Percentiles rank a stretch among this genome's conserved stretches.
Conservation (phyloP, 1,140 invertebrate species). For the Melipona quadrifasciata region DNA sequence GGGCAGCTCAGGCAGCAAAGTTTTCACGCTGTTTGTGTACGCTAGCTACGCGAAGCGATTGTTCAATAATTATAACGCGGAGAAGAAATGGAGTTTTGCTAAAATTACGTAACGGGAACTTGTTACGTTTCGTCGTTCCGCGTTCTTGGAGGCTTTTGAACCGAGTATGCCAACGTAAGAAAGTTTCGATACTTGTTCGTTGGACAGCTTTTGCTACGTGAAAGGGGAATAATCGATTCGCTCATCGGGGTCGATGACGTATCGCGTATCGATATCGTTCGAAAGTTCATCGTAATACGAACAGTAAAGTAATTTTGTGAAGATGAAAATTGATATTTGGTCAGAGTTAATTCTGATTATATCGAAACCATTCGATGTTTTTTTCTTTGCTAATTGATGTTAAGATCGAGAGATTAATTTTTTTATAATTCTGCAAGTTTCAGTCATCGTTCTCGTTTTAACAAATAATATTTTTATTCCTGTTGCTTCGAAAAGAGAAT, state of each 20-base stretch:
- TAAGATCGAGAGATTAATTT: too few relatives aligned
- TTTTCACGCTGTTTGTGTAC: neutral
- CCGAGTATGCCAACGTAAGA: neutral
- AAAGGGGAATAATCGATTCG: neutral
- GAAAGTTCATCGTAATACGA: neutral
- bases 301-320: neutral
- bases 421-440: too few relatives aligned
- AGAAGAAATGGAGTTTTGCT: neutral
- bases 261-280: neutral
- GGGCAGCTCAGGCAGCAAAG: neutral
- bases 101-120: neutral
- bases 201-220: neutral
- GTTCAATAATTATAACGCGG: constrained; percentile 17
- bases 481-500: too few relatives aligned
- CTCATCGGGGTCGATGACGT: neutral
- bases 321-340: too few relatives aligned
- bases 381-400: too few relatives aligned
- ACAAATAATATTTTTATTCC: too few relatives aligned
- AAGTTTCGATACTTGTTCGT: neutral
- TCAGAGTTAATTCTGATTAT: too few relatives aligned
- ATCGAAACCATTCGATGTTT: too few relatives aligned
- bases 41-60: neutral
- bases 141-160: too few relatives aligned
- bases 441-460: too few relatives aligned
- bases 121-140: neutral